Evolutionary conservation across 2,113 vertebrate species (phyloP).

Genomic region (Rana temporaria): DNA sequence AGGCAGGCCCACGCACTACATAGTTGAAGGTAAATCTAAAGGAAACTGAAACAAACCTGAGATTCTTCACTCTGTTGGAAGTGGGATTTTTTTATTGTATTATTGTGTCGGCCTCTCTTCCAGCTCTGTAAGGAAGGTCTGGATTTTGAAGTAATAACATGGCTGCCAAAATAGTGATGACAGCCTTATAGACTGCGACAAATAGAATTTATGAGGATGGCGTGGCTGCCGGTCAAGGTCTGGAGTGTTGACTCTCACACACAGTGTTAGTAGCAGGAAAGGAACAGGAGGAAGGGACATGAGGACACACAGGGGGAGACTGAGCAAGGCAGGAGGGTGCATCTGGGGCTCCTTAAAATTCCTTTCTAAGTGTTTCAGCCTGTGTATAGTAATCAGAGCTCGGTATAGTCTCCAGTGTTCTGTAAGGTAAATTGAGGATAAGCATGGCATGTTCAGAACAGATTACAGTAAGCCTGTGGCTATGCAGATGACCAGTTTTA

Average conservation of each 20-base stretch:
- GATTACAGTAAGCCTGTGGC: background rate
- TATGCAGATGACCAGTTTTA: too few relatives aligned
- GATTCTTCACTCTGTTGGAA: too few relatives aligned
- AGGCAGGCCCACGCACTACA: too few relatives aligned
- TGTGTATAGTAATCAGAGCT: background rate
- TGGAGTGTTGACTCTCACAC: background rate
- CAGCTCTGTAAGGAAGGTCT: background rate
- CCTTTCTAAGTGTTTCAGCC: background rate
- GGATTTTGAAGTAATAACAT: background rate
- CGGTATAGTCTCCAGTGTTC: background rate
- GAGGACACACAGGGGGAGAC: slow-evolving; percentile 38
- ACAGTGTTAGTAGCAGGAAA: slow-evolving; percentile 18
- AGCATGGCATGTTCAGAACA: background rate
- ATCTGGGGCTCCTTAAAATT: slow-evolving; percentile 28
- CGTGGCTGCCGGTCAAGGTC: background rate
- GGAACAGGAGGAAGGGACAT: slow-evolving; percentile 35
- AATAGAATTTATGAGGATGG: background rate
- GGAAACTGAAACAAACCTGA: too few relatives aligned
- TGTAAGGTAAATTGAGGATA: background rate
- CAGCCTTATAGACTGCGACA: background rate
- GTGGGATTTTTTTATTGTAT: too few relatives aligned
- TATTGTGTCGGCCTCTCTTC: background rate
- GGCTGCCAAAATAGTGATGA: background rate
- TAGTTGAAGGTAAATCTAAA: too few relatives aligned
- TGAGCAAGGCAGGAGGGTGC: slow-evolving; percentile 35